Evolutionary conservation across 2,888 invertebrate species (phyloP).

Genomic region (Acanthosepion esculentum): DNA sequence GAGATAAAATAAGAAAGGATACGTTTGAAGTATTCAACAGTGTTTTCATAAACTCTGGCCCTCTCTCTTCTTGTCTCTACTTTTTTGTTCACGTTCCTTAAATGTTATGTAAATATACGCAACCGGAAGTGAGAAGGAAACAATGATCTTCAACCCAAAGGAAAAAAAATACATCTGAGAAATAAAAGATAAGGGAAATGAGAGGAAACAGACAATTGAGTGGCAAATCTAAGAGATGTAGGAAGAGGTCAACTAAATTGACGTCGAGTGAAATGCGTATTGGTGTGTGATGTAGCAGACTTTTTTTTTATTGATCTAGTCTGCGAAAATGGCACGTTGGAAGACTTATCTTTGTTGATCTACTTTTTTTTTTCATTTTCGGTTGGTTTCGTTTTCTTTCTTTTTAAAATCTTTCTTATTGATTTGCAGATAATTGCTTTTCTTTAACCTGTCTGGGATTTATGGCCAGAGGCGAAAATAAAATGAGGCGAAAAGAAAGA

Average conservation of each 20-base stretch:
- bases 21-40: too few relatives aligned
- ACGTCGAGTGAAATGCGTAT: not conserved
- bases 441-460: constrained; percentile 15
- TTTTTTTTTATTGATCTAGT: constrained; percentile 1
- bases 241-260: not conserved
- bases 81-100: not conserved
- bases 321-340: not conserved
- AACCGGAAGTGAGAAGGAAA: not conserved
- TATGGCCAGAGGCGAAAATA: not conserved
- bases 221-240: not conserved
- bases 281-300: not conserved
- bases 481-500: too few relatives aligned
- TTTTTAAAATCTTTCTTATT: not conserved
- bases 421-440: constrained; percentile 1
- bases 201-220: not conserved
- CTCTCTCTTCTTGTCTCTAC: too few relatives aligned
- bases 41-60: too few relatives aligned
- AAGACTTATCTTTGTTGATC: not conserved
- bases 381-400: not conserved
- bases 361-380: not conserved
- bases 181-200: not conserved
- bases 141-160: not conserved
- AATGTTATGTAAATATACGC: not conserved
- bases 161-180: not conserved
- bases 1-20: too few relatives aligned